Evolutionary conservation across 2,888 invertebrate genomes (phyloP).

Genomic region (Machimus rusticus): DNA sequence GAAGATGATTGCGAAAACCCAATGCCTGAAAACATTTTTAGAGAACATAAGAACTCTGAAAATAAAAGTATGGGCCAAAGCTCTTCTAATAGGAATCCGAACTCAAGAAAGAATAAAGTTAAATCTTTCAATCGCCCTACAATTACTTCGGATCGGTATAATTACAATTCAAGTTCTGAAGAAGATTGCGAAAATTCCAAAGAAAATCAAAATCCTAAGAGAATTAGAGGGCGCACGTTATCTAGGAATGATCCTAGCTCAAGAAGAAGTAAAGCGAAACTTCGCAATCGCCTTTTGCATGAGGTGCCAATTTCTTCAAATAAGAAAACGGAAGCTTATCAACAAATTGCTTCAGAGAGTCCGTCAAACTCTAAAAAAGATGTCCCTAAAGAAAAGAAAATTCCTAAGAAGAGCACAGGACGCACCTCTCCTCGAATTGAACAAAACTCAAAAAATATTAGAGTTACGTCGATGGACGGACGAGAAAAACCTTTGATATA

Average conservation of each 20-base stretch:
- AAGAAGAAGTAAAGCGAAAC: background rate
- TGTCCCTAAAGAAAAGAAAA: background rate
- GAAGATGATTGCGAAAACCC: background rate
- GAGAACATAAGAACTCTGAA: no score
- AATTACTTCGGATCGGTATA: background rate
- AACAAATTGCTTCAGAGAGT: background rate
- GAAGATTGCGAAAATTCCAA: background rate
- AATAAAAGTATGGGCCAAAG: background rate
- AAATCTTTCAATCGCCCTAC: background rate
- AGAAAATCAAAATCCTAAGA: background rate
- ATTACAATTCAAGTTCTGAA: background rate
- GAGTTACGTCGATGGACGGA: background rate
- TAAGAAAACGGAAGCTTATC: background rate
- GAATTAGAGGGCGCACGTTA: background rate
- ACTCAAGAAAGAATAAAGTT: background rate
- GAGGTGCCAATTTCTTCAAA: background rate
- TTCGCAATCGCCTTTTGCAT: background rate
- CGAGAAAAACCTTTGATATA: background rate
- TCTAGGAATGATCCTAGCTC: background rate
- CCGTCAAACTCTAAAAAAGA: background rate
- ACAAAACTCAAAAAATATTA: background rate
- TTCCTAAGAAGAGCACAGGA: background rate
- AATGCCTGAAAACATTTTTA: background rate
- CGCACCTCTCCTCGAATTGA: background rate
- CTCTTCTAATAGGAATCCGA: background rate